Base-by-base conservation (phyloP, 2,113 vertebrate species). In the Mastomys natalensis region DNA sequence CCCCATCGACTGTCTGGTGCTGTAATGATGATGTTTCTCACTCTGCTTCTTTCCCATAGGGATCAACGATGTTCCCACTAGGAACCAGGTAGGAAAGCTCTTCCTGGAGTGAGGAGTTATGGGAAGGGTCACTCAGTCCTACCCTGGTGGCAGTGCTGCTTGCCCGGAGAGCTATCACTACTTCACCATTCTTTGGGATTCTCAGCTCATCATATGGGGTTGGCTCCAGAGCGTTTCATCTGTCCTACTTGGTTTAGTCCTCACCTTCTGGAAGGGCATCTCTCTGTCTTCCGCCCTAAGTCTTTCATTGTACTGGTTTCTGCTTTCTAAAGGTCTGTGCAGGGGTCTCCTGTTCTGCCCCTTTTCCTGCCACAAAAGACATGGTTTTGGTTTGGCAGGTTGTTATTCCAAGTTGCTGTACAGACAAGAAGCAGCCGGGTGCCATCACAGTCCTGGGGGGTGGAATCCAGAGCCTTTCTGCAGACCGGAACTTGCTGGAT, bases 321-420 rank as follows among this genome's bases (percentile, higher is more conserved):
- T 70, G 58, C 64, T 77, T 74, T 6, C n/a, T 19, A 5, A 40
- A 88, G 21, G 26, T 62, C 74, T 89, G 45, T 60, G 53, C 29
- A 37, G 62, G 40, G 73, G 40, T 62, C n/a, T 0, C 1, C 3
- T 77, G 17, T 55, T n/a, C 8, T 62, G 22, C 48, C 72, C 43
- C 55, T 92, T 62, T 45, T 74, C 51, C 60, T 70, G 51, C 40
- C 10, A 11, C 22, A 8, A n/a, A n/a, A 86, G 74, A 70, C 84
- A 93, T 96, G 19, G 86, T 2, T 55, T 62, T 93, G 94, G 0
- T 94, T 94, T 98, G 96, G 70, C 93, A 99, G 98, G 31, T 93
- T 96, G 66, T 93, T 22, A 68, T 21, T 37, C 95, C 90, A 86
- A 98, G 96, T 5, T 97, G 97, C 21, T 95, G 68, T 64, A 31